phyloP scores from a whole-genome alignment of 2,888 invertebrate species.

The Busseola fusca region DNA sequence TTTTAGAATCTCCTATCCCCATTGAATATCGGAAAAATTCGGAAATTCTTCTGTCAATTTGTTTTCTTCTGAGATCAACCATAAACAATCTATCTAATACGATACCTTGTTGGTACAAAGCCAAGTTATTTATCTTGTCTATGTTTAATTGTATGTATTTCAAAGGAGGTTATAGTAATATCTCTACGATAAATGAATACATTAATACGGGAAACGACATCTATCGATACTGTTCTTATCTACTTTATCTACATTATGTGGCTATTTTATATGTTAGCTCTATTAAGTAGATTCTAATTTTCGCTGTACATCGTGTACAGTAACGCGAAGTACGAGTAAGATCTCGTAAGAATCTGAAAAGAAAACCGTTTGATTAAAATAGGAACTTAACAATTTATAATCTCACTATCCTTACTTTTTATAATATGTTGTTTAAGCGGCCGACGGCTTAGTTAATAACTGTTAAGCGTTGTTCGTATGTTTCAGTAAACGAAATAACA shows the following conservation, averaged over 20 bases:
- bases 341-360: slow-evolving; percentile 84
- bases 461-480: not conserved
- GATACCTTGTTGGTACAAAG: slow-evolving; percentile 17
- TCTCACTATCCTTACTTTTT: not conserved
- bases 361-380: slow-evolving; percentile 37
- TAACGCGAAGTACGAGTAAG: slow-evolving; percentile 85
- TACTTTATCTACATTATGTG: slow-evolving; percentile 46
- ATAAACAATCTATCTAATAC: not conserved
- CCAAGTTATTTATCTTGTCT: slow-evolving; percentile 25
- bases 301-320: slow-evolving; percentile 85
- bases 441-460: not conserved
- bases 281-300: slow-evolving; percentile 57
- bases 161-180: slow-evolving; percentile 43
- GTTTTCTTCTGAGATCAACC: slow-evolving; percentile 7
- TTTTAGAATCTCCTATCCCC: not conserved
- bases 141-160: slow-evolving; percentile 25
- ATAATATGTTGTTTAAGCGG: not conserved
- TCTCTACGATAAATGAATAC: slow-evolving; percentile 48
- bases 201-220: slow-evolving; percentile 32
- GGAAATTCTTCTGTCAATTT: slow-evolving; percentile 18
- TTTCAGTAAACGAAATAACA: not conserved
- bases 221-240: slow-evolving; percentile 45
- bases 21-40: not conserved
- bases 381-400: not conserved
- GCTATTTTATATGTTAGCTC: slow-evolving; percentile 38